A percentile compares a stretch with the other conserved stretches of the same genome.
phyloP scores from a whole-genome alignment of 2,113 vertebrate genomes.

The Coptodon rendalli region DNA sequence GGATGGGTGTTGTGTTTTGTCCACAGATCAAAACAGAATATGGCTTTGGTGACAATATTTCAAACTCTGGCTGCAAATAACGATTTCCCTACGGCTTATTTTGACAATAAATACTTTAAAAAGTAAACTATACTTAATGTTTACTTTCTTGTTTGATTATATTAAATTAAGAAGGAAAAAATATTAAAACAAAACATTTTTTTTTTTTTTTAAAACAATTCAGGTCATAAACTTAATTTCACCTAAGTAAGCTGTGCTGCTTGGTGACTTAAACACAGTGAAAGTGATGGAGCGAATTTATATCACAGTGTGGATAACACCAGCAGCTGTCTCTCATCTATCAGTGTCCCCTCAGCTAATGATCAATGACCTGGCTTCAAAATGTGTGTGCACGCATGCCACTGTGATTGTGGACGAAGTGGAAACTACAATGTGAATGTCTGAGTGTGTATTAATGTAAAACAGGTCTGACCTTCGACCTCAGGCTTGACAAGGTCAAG shows the following conservation, averaged over 20 bases:
- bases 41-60: not conserved
- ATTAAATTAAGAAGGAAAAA: not conserved
- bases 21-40: not conserved
- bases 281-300: not conserved
- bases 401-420: not conserved
- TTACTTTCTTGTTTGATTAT: not conserved
- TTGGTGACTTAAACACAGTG: not conserved
- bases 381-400: not conserved
- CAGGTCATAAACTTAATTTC: not conserved
- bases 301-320: constrained; percentile 13
- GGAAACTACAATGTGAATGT: not conserved
- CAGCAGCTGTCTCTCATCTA: constrained; percentile 27
- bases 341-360: not conserved
- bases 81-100: not conserved
- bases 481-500: constrained; percentile 89
- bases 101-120: not conserved
- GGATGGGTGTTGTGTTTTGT: not conserved
- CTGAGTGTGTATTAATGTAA: not conserved
- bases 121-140: not conserved
- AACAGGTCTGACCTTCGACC: constrained; percentile 72
- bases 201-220: rapidly evolving
- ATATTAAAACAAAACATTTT: not conserved
- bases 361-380: not conserved
- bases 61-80: not conserved
- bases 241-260: not conserved